Evolutionary conservation across 2,888 invertebrate genomes (phyloP).

Genomic region (Helobdella robusta): DNA sequence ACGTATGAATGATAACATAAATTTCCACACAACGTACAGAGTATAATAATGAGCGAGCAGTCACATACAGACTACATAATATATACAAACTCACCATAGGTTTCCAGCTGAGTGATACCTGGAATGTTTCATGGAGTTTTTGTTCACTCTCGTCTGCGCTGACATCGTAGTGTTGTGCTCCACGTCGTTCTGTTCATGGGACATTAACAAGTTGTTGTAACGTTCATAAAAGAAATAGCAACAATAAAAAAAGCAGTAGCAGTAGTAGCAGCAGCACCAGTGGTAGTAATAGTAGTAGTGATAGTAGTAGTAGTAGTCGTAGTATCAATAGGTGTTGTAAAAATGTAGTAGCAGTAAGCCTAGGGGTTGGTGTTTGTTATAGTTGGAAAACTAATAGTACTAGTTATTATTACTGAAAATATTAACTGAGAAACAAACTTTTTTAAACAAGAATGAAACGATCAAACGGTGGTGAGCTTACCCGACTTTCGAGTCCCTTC

Average conservation of each 20-base stretch:
- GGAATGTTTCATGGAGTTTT: constrained; percentile 4
- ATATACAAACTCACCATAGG: constrained; percentile 7
- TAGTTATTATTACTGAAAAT: not conserved
- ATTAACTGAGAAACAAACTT: not conserved
- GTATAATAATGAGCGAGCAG: too few relatives aligned
- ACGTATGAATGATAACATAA: too few relatives aligned
- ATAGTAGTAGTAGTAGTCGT: too few relatives aligned
- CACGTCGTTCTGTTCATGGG: constrained; percentile 18
- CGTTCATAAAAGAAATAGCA: too few relatives aligned
- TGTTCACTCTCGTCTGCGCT: constrained; percentile 5
- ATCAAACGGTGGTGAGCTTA: too few relatives aligned
- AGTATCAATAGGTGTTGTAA: not conserved
- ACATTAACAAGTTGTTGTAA: too few relatives aligned
- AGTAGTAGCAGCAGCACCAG: too few relatives aligned
- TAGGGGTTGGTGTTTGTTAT: not conserved
- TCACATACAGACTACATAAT: too few relatives aligned
- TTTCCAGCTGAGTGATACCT: constrained; percentile 22
- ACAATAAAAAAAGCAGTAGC: too few relatives aligned
- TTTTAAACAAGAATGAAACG: too few relatives aligned
- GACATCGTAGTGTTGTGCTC: constrained; percentile 13
- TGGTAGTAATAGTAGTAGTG: too few relatives aligned
- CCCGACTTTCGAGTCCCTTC: not conserved
- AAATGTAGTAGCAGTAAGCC: not conserved
- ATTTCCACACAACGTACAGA: too few relatives aligned
- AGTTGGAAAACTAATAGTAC: not conserved